A percentile compares a stretch with the other conserved stretches of the same genome.
Evolutionary conservation across 2,888 invertebrate species (phyloP).

Genomic region (Lasioglossum marginatum): DNA sequence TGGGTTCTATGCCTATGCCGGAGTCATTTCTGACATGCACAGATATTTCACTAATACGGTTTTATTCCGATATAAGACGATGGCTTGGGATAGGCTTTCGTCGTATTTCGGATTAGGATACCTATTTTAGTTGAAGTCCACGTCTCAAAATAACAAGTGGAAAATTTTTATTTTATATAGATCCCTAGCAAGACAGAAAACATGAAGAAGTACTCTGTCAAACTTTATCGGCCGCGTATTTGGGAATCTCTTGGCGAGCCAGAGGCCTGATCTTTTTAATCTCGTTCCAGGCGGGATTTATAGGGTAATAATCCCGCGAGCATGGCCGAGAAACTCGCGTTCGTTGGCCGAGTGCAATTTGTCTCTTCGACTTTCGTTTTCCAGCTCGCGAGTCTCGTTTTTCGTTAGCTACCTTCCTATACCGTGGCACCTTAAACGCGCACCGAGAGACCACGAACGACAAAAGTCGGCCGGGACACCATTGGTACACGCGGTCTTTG

Average conservation of each 20-base stretch:
- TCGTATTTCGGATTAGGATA: too few relatives aligned
- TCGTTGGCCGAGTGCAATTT: constrained; percentile 35
- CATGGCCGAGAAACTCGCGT: constrained; percentile 23
- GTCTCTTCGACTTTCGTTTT: constrained; percentile 53
- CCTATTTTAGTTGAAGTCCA: too few relatives aligned
- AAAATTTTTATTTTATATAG: too few relatives aligned
- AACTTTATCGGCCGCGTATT: background rate
- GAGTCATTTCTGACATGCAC: too few relatives aligned
- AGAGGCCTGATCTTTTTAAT: background rate
- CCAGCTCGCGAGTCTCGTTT: constrained; percentile 27
- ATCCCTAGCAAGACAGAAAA: too few relatives aligned
- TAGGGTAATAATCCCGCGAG: background rate
- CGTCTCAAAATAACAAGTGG: too few relatives aligned
- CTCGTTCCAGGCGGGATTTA: background rate
- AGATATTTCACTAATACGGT: too few relatives aligned
- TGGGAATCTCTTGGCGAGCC: background rate
- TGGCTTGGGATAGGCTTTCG: too few relatives aligned
- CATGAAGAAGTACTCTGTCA: too few relatives aligned
- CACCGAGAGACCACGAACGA: constrained; percentile 31
- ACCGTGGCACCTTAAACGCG: constrained; percentile 50
- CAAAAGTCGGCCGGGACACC: constrained; percentile 67
- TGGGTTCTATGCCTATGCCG: too few relatives aligned
- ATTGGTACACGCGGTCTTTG: constrained; percentile 72
- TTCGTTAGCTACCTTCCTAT: constrained; percentile 15
- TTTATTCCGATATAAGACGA: too few relatives aligned